These are phyloP conservation scores for Hyperoplus lanceolatus DNA, from an alignment of 2,797 vertebrate species.

Conservation along the genomic window DNA sequence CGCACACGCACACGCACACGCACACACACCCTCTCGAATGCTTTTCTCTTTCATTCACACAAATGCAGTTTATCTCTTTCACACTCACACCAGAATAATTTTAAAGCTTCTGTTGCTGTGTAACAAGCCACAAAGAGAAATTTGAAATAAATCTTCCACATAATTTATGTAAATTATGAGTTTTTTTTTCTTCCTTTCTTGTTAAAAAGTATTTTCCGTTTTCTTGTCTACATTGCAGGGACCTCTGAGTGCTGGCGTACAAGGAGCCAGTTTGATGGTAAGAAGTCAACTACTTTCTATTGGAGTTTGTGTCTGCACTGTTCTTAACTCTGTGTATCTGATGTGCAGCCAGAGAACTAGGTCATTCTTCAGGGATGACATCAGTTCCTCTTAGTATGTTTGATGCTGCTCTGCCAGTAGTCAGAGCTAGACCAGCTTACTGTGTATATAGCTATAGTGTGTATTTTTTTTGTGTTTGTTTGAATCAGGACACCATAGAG, in stretches of 20 bases:
- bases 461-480: constrained; percentile 23
- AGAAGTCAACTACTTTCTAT: constrained; percentile 61
- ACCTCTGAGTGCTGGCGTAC: constrained; percentile 89
- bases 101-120: constrained; percentile 24
- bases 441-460: constrained; percentile 11
- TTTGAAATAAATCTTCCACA: constrained; percentile 27
- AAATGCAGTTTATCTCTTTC: constrained; percentile 25
- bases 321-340: constrained; percentile 30
- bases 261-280: constrained; percentile 92
- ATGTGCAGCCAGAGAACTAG: constrained; percentile 62
- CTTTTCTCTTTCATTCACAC: constrained; percentile 34
- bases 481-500: constrained; percentile 91
- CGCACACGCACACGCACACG: constrained; percentile 17
- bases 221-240: constrained; percentile 83
- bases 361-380: constrained; percentile 63
- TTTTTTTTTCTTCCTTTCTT: constrained; percentile 6
- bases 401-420: constrained; percentile 31
- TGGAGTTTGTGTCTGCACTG: constrained; percentile 27
- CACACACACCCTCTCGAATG: constrained; percentile 13
- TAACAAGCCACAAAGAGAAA: constrained; percentile 38
- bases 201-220: constrained; percentile 37
- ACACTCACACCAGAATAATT: constrained; percentile 28
- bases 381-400: constrained; percentile 43
- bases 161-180: constrained; percentile 33
- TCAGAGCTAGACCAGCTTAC: constrained; percentile 11